phyloP scores from a whole-genome alignment of 1,140 invertebrate species.

The Drosophila auraria region DNA sequence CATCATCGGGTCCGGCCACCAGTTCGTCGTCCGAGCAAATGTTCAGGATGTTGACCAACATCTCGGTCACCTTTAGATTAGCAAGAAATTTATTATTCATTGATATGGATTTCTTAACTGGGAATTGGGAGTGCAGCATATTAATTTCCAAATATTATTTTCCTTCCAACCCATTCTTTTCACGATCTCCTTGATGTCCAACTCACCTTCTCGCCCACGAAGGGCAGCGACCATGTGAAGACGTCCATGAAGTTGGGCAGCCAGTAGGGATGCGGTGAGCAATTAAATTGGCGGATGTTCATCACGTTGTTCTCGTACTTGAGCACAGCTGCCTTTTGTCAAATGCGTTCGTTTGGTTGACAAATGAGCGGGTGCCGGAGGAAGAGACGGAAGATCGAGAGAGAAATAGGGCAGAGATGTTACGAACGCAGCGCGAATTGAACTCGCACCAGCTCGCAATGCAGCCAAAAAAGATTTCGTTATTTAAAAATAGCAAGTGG shows the following conservation, averaged over 20 bases:
- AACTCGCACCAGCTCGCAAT: conserved; percentile 50
- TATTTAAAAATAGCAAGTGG: conserved; percentile 70
- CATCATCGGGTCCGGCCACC: conserved; percentile 98
- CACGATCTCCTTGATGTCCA: no score
- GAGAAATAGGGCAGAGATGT: conserved; percentile 47
- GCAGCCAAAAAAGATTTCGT: conserved; percentile 62
- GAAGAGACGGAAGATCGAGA: conserved; percentile 24
- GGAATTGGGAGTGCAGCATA: no score
- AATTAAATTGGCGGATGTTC: conserved; percentile 99
- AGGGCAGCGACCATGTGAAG: conserved; percentile 99
- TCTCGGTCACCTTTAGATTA: conserved; percentile 94
- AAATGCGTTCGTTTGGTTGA: conserved; percentile 73
- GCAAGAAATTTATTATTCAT: background rate
- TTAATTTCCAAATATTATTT: no score
- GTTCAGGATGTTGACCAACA: conserved; percentile 99
- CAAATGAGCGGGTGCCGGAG: conserved; percentile 43
- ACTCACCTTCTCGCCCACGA: conserved; percentile 98
- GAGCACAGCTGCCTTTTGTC: conserved; percentile 96
- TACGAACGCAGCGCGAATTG: conserved; percentile 49
- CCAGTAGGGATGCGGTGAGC: conserved; percentile 99
- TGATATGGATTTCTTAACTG: no score
- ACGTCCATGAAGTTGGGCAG: conserved; percentile 99
- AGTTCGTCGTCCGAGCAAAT: conserved; percentile 99
- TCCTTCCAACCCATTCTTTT: no score
- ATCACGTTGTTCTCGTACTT: conserved; percentile 99